Evolutionary conservation across 2,113 vertebrate genomes (phyloP), one percentile per base, ranked within the genome.

Genomic region (Sula dactylatra): DNA sequence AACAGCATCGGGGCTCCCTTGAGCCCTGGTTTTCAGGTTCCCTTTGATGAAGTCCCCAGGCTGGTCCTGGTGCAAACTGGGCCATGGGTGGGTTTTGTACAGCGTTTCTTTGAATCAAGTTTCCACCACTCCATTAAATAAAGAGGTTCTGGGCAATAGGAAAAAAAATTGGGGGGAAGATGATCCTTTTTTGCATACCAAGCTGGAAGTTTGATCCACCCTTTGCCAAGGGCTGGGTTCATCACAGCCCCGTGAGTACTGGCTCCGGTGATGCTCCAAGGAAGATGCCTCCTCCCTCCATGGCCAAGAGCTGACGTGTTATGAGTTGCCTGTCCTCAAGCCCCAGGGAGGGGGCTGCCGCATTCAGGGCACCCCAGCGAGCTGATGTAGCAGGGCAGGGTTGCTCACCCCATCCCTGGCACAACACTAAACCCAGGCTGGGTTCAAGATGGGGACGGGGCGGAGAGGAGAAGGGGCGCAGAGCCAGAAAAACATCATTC

Each of bases 401-500:
- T 27, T 86, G 80, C 71, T 96, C 83, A 77, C 24, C 49, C 86
- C 62, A 22, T 52, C 72, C n/a, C 0, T 12, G 31, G 19, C 4
- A 2, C 58, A 69, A 34, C 20, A 10, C 18, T 32, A 83, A 70
- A 95, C 38, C 45, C 89, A 72, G 47, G 45, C 84, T 83, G 78
- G 19, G 42, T 92, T 90, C 82, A 89, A 86, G 67, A 94, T 77
- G 36, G 76, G 45, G 42, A 70, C 50, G 0, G 38, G 56, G 69
- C 9, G 3, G 87, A 82, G 74, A 90, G 2, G 16, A 81, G 85
- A 78, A 90, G 73, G 82, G 73, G 58, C 66, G 0, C 59, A 49
- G 88, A 93, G 93, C 94, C 96, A 86, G 93, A 72, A 87, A 90
- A 96, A 95, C 94, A 94, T 95, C 47, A 44, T 94, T 96, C 71